A percentile compares a stretch with the other conserved stretches of the same genome.
These are phyloP conservation scores for Sebastolobus alascanus DNA, from an alignment of 2,797 vertebrate species.

Conservation along the genomic window DNA sequence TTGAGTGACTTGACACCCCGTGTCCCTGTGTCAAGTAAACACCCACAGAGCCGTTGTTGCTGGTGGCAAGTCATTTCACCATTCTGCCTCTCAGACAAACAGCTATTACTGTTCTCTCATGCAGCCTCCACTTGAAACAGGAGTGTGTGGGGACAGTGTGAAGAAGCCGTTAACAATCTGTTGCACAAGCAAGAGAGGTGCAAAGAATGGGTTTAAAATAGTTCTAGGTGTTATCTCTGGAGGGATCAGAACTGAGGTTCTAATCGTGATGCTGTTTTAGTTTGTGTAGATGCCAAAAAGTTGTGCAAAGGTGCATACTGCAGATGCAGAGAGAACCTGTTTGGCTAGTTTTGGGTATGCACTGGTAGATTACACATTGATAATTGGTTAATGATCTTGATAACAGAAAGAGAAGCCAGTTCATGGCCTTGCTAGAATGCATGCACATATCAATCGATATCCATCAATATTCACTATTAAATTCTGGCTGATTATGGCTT, in stretches of 20 bases:
- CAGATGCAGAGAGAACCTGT: conserved; percentile 5
- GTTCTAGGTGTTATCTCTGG: conserved; percentile 61
- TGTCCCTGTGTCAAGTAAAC: conserved; percentile 56
- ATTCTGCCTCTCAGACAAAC: conserved; percentile 66
- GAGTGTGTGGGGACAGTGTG: conserved; percentile 77
- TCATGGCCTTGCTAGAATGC: not conserved
- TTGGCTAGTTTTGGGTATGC: not conserved
- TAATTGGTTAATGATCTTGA: conserved; percentile 9
- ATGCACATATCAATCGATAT: not conserved
- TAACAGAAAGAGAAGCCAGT: not conserved
- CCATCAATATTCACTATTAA: not conserved
- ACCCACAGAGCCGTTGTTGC: conserved; percentile 70
- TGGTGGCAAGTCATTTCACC: conserved; percentile 53
- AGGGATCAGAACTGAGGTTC: conserved; percentile 30
- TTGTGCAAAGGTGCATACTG: conserved; percentile 1
- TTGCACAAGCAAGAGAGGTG: conserved; percentile 71
- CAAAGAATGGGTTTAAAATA: conserved; percentile 75
- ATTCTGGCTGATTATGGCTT: not conserved
- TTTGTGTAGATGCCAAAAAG: not conserved
- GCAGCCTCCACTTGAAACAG: conserved; percentile 66
- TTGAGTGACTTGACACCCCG: conserved; percentile 51
- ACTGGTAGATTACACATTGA: not conserved
- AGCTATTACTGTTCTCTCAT: conserved; percentile 62
- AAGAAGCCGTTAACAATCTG: conserved; percentile 77
- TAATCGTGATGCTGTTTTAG: conserved; percentile 13